Base-by-base conservation (phyloP, 1,140 invertebrate genomes). In the Camponotus vicinus region DNA sequence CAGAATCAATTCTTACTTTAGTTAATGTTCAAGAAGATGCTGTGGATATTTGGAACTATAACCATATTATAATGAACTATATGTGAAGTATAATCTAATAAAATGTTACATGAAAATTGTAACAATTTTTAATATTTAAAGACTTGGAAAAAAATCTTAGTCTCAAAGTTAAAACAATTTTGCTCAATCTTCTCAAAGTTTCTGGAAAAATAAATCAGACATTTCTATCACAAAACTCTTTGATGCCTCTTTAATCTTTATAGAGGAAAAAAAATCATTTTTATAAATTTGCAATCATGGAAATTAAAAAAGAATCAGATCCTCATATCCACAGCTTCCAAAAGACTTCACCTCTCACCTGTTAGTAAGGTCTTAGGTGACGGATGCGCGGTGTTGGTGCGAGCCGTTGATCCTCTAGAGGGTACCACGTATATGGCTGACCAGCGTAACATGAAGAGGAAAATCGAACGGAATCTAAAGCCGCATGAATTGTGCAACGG, bases 351-450 rank as follows among this genome's bases (percentile, higher is more conserved):
- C 27, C 27, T 15, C 11, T 83, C 18, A 75, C 13, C 49, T 87
- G 6, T 75, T 86, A n/a, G 55, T 86, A 88, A 91, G 73, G 79
- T 93, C 92, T 86, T 84, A 95, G 95, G 94, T 88, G 89, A 94
- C 71, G 98, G 98, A 13, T 96, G 96, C 86, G 97, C 97, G 55
- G 97, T 98, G 73, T 93, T 98, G 52, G 86, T 98, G 59, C 95
- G 98, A 94, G 96, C 97, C 52, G 5, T 97, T n/a, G 96, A 98
- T 90, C 97, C 97, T 6, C 34, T 97, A 8, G 95, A 96, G 89
- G 97, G 97, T 57, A 86, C 96, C 3, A 95, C 96, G 11, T 66
- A 90, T 21, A 98, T 98, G 97, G 63, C 63, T 87, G 73, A 86
- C 66, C 67, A 93, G 63, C 90, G 95, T 86, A 94, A 89, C 66